phyloP scores from a whole-genome alignment of 2,113 vertebrate species.

The Chamaetylas fuelleborni region DNA sequence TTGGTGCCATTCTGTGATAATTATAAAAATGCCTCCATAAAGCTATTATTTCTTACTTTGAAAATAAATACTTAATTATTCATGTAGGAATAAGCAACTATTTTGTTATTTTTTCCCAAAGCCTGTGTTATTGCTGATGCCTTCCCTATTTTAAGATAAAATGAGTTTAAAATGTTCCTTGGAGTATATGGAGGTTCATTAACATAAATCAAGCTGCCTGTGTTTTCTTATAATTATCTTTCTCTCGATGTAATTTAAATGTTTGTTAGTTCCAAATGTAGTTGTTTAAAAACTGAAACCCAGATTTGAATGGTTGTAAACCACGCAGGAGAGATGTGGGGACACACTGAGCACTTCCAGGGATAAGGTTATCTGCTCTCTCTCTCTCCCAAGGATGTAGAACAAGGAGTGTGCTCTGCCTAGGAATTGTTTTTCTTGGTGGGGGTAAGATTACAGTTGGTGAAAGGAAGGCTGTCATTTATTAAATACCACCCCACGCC shows the following conservation, averaged over 20 bases:
- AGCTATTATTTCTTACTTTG: background rate
- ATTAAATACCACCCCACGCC: background rate
- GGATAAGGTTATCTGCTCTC: background rate
- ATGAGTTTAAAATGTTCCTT: slow-evolving; percentile 5
- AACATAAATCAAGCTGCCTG: background rate
- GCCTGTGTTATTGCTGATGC: background rate
- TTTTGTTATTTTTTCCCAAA: background rate
- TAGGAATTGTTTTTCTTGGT: background rate
- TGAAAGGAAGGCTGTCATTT: background rate
- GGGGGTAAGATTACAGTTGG: background rate
- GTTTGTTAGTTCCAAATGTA: background rate
- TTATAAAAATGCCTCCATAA: background rate
- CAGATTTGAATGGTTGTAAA: background rate
- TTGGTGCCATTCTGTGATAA: background rate
- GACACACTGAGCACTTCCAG: background rate
- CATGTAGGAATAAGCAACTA: background rate
- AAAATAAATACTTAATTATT: slow-evolving; percentile 33
- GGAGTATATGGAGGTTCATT: background rate
- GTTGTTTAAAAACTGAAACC: background rate
- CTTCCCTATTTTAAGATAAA: background rate
- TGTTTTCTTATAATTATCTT: background rate
- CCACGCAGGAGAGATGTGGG: background rate
- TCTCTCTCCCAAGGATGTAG: background rate
- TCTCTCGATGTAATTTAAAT: background rate
- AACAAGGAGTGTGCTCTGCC: background rate